These are phyloP conservation scores for Sebastes elongatus DNA, from an alignment of 2,797 vertebrate species.

Conservation along the genomic window DNA sequence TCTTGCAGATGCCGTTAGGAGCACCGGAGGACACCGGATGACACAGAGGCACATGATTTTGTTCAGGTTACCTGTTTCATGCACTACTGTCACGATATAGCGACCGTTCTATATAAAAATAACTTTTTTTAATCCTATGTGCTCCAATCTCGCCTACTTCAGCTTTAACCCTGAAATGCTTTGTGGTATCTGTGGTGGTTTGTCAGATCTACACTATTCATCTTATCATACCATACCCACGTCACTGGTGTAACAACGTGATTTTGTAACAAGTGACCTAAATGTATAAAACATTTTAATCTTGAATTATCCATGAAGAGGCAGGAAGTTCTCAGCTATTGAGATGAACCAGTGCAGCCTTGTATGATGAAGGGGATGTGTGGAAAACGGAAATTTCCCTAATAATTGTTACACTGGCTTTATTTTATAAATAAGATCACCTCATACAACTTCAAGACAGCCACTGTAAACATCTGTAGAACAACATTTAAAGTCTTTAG, in stretches of 20 bases:
- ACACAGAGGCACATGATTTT: too few relatives aligned
- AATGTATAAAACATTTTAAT: not conserved
- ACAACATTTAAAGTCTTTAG: not conserved
- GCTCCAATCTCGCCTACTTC: too few relatives aligned
- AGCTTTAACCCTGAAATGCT: not conserved
- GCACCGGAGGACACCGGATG: too few relatives aligned
- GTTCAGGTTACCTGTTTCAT: too few relatives aligned
- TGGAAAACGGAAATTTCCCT: not conserved
- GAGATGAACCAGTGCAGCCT: not conserved
- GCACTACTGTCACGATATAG: too few relatives aligned
- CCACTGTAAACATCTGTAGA: not conserved
- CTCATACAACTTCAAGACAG: not conserved
- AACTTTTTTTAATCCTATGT: too few relatives aligned
- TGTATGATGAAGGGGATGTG: not conserved
- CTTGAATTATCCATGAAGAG: slow-evolving; percentile 11
- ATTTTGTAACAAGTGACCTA: slow-evolving; percentile 13
- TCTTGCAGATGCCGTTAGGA: too few relatives aligned
- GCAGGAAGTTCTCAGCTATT: not conserved
- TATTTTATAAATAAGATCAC: not conserved
- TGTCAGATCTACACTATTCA: not conserved
- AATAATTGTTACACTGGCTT: not conserved
- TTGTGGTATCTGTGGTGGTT: not conserved
- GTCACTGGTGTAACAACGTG: slow-evolving; percentile 7
- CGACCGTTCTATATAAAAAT: too few relatives aligned
- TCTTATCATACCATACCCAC: not conserved